phyloP scores from a whole-genome alignment of 2,797 vertebrate species.

The Leuciscus waleckii region DNA sequence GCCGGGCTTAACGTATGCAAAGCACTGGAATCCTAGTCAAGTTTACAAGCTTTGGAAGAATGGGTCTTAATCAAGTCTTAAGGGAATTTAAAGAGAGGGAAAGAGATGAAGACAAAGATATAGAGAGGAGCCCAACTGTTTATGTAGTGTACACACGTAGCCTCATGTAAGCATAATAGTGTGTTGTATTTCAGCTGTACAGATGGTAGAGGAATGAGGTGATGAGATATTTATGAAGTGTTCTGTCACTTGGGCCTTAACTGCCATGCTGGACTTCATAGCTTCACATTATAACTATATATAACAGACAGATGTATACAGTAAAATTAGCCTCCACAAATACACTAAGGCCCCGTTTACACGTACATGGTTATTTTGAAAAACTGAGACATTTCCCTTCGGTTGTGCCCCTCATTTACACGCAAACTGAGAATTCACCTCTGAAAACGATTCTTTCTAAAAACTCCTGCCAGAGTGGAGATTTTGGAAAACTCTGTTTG shows the following conservation, averaged over 20 bases:
- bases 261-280: conserved; percentile 28
- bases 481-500: no score
- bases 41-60: conserved; percentile 48
- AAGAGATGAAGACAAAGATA: conserved; percentile 28
- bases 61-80: conserved; percentile 54
- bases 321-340: conserved; percentile 18
- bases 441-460: no score
- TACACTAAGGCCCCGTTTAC: neutral
- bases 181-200: conserved; percentile 13
- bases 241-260: conserved; percentile 32
- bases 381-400: no score
- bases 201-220: conserved; percentile 36
- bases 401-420: no score
- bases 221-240: conserved; percentile 41
- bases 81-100: conserved; percentile 38
- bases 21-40: conserved; percentile 48
- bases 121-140: conserved; percentile 2
- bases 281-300: conserved; percentile 32
- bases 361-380: no score
- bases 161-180: conserved; percentile 24
- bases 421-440: no score
- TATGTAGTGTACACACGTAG: conserved; percentile 23
- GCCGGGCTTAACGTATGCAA: conserved; percentile 53
- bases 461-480: no score
- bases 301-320: conserved; percentile 24